Percentiles rank a stretch among this genome's conserved stretches.
These are phyloP conservation scores for Manis javanica DNA, from an alignment of 2,797 vertebrate genomes.

Conservation along the genomic window DNA sequence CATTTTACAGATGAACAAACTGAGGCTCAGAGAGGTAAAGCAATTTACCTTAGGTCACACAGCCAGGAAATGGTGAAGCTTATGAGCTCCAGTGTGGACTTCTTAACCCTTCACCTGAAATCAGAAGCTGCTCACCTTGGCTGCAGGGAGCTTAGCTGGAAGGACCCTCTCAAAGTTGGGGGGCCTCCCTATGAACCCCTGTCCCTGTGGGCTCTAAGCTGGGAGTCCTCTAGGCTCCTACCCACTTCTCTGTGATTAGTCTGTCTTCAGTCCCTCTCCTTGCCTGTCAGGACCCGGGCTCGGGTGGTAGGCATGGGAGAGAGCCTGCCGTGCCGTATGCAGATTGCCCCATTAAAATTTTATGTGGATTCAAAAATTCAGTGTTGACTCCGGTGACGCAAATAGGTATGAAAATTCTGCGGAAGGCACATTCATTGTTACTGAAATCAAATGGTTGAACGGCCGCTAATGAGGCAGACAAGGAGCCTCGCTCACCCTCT, in stretches of 20 bases:
- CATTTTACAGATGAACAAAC: neutral
- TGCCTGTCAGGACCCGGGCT: neutral
- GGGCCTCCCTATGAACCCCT: neutral
- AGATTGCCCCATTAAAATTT: conserved; percentile 87
- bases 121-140: neutral
- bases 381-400: conserved; percentile 86
- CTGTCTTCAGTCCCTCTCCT: neutral
- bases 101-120: neutral
- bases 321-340: conserved; percentile 66
- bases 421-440: conserved; percentile 89
- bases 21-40: neutral
- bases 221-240: rapidly evolving
- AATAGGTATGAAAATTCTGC: conserved; percentile 90
- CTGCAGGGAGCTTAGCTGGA: neutral
- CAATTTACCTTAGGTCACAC: no score
- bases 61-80: neutral
- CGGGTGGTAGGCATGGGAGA: neutral
- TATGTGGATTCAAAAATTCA: conserved; percentile 85
- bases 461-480: conserved; percentile 96
- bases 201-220: neutral
- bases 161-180: neutral
- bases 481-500: conserved; percentile 91
- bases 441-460: conserved; percentile 95
- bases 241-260: neutral
- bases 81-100: neutral